Evolutionary conservation across 1,140 invertebrate species (phyloP).

Genomic region (Lerema accius): DNA sequence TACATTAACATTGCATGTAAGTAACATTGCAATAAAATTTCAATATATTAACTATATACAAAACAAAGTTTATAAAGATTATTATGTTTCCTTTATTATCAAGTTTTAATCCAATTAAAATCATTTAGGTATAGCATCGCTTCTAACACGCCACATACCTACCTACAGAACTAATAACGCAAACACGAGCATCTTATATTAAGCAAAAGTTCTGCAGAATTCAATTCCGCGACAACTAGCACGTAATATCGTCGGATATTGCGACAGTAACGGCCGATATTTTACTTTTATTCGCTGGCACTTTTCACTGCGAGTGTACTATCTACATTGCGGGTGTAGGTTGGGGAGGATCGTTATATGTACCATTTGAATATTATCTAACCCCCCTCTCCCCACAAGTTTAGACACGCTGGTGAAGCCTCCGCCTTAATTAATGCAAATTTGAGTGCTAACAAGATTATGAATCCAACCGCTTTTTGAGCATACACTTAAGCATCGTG

Average conservation of each 20-base stretch:
- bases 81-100: too few relatives aligned
- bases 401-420: conserved; percentile 68
- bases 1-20: too few relatives aligned
- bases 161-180: too few relatives aligned
- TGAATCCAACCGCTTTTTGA: conserved; percentile 78
- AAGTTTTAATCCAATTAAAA: too few relatives aligned
- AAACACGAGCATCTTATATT: conserved; percentile 21
- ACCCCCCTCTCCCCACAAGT: conserved; percentile 51
- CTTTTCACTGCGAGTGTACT: conserved; percentile 49
- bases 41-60: too few relatives aligned
- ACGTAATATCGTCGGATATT: conserved; percentile 32
- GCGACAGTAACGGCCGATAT: conserved; percentile 29
- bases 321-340: conserved; percentile 77
- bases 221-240: conserved; percentile 33
- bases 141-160: too few relatives aligned
- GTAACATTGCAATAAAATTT: background rate
- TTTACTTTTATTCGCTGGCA: conserved; percentile 30
- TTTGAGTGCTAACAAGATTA: conserved; percentile 82
- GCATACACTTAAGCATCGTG: conserved; percentile 58
- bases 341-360: conserved; percentile 74
- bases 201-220: conserved; percentile 24
- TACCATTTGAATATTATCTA: conserved; percentile 83
- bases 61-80: too few relatives aligned
- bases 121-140: too few relatives aligned
- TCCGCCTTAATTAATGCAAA: conserved; percentile 81